phyloP scores from a whole-genome alignment of 2,797 vertebrate species.

The Melanotaenia nigrans region DNA sequence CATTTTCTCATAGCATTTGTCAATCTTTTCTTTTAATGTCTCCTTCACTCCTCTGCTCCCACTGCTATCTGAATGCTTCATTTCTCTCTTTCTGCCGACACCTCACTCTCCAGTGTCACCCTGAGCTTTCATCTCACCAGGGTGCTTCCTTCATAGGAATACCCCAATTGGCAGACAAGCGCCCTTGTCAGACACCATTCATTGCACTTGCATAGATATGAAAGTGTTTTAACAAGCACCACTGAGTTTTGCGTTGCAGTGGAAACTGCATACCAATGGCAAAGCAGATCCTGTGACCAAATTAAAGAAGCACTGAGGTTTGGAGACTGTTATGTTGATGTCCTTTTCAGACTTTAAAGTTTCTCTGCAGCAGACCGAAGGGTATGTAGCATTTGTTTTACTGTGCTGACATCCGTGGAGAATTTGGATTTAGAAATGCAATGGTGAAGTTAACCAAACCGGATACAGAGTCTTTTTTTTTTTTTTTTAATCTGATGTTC shows the following conservation, averaged over 20 bases:
- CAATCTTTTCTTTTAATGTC: constrained; percentile 11
- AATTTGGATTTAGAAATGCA: constrained; percentile 23
- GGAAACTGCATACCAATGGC: constrained; percentile 63
- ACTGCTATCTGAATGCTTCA: constrained; percentile 48
- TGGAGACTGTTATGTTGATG: constrained; percentile 46
- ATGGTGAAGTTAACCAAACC: constrained; percentile 15
- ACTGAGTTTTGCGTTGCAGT: constrained; percentile 57
- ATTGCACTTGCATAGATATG: constrained; percentile 76
- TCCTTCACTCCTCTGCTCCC: constrained; percentile 11
- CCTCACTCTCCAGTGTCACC: constrained; percentile 65
- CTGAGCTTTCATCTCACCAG: constrained; percentile 75
- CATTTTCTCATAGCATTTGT: constrained; percentile 16
- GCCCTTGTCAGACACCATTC: constrained; percentile 79
- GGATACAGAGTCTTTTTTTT: constrained; percentile 25
- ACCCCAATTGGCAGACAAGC: constrained; percentile 77
- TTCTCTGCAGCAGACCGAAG: constrained; percentile 27
- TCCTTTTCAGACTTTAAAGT: constrained; percentile 53
- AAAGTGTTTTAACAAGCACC: constrained; percentile 78
- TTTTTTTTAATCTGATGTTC: constrained; percentile 26
- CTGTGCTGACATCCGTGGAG: constrained; percentile 23
- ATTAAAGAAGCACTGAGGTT: constrained; percentile 60
- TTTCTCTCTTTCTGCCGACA: constrained; percentile 53
- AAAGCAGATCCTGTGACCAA: constrained; percentile 61
- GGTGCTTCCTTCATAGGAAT: constrained; percentile 75
- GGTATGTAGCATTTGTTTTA: constrained; percentile 25